These are phyloP conservation scores for Epizoanthus stellaris DNA, from an alignment of 92 coral and sea anemone species.

Conservation along the genomic window DNA sequence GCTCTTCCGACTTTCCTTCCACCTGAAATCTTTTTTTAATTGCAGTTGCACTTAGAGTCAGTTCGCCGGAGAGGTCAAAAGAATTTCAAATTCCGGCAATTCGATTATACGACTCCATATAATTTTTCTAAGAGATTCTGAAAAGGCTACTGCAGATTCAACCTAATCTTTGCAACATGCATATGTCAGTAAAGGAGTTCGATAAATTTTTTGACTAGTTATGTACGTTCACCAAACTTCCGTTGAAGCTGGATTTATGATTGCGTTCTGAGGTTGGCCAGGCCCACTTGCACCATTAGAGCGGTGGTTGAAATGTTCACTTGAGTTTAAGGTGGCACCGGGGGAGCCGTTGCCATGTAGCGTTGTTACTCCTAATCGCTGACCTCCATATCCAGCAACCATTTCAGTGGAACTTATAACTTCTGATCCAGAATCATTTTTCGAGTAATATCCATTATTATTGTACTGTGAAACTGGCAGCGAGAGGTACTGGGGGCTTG, in stretches of 20 bases:
- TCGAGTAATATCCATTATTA: slow-evolving; percentile 29
- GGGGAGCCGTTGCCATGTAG: slow-evolving; percentile 39
- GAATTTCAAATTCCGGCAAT: not conserved
- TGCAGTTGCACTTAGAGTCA: not conserved
- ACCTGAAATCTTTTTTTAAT: not conserved
- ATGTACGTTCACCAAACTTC: slow-evolving; percentile 78
- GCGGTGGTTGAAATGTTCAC: slow-evolving; percentile 26
- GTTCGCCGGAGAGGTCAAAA: not conserved
- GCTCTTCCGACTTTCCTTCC: slow-evolving; percentile 22
- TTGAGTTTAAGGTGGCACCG: slow-evolving; percentile 28
- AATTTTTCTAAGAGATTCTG: not conserved
- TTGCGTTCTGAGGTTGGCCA: slow-evolving; percentile 59
- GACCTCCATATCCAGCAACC: slow-evolving; percentile 8
- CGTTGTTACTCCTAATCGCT: slow-evolving; percentile 1
- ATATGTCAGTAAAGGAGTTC: not conserved
- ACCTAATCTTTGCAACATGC: not conserved
- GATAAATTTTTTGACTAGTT: slow-evolving; percentile 40
- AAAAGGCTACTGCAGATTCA: not conserved
- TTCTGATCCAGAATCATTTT: slow-evolving; percentile 33
- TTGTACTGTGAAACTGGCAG: slow-evolving; percentile 16
- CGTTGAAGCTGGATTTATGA: slow-evolving; percentile 63
- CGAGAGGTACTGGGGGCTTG: slow-evolving; percentile 25
- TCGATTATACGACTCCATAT: not conserved
- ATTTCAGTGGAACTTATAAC: slow-evolving; percentile 30
- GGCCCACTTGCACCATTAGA: slow-evolving; percentile 16